phyloP scores from a whole-genome alignment of 2,113 vertebrate species.

The Pseudopipra pipra region DNA sequence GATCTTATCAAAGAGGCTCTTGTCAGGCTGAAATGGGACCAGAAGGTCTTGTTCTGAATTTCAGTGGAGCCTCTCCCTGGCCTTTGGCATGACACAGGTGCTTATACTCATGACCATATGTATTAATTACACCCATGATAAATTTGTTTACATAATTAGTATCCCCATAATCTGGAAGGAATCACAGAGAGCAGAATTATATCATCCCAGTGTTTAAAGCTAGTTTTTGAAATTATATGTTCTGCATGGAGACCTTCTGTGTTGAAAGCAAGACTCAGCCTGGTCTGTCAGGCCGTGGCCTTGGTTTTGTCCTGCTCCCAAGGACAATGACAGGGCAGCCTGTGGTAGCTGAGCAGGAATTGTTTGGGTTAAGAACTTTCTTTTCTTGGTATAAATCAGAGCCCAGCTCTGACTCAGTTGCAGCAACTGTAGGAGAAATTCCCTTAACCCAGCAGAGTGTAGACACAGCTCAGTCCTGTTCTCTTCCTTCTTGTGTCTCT shows the following conservation, averaged over 20 bases:
- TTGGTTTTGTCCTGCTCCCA: neutral
- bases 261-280: neutral
- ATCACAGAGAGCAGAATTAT: neutral
- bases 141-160: neutral
- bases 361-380: neutral
- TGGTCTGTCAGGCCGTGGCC: neutral
- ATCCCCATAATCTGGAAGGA: neutral
- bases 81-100: neutral
- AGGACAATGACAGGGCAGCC: neutral
- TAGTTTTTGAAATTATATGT: neutral
- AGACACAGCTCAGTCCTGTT: neutral
- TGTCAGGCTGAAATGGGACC: neutral
- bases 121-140: neutral
- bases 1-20: neutral
- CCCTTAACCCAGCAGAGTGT: neutral
- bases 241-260: neutral
- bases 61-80: neutral
- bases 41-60: neutral
- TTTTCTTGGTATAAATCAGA: neutral
- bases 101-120: neutral
- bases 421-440: neutral
- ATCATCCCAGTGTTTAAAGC: neutral
- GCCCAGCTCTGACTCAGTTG: neutral
- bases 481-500: neutral
- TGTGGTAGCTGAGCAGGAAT: neutral